Evolutionary conservation across 2,113 vertebrate species (phyloP), one percentile per base, ranked within the genome.

Genomic region (Podocnemis expansa): DNA sequence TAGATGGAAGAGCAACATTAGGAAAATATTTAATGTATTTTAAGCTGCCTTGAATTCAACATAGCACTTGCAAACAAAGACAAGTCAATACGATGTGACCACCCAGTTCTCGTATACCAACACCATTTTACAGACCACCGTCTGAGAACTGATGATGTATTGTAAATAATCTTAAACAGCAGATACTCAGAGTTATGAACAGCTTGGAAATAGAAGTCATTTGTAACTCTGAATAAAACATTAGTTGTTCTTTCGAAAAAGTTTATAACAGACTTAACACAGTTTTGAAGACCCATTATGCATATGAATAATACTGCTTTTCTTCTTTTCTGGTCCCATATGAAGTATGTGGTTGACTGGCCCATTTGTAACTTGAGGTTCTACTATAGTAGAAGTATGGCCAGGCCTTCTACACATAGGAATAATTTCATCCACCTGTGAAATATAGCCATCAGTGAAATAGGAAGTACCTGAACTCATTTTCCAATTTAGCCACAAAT

Each of bases 321-420:
- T n/a, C n/a, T n/a, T n/a, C n/a, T n/a, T n/a, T n/a, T 52, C 51
- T 16, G 17, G 51, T 52, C 17, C 51, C 51, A 52, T 5, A 17
- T 52, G 16, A 52, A 52, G 51, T 17, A 16, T 52, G 51, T 17
- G 51, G 51, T 52, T 52, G 51, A 52, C 51, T 14, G 13, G 14
- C 17, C 16, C 13, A 5, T 17, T 14, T 5, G 51, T 52, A 52
- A 52, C 51, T 52, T 52, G 51, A 52, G 51, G 51, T 52, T 52
- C 51, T 52, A 52, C 51, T 52, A 52, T 70, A 89, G 94, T 38
- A 95, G 83, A 41, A 92, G 67, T 31, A 51, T 4, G 3, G 88
- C 58, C 91, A 85, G n/a, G 75, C 27, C 25, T 92, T n/a, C 85
- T 95, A 87, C 84, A 96, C 89, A 89, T 38, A 95, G 94, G 91